A percentile compares a stretch with the other conserved stretches of the same genome.
phyloP scores from a whole-genome alignment of 1,140 invertebrate species.

The Cydia fagiglandana region DNA sequence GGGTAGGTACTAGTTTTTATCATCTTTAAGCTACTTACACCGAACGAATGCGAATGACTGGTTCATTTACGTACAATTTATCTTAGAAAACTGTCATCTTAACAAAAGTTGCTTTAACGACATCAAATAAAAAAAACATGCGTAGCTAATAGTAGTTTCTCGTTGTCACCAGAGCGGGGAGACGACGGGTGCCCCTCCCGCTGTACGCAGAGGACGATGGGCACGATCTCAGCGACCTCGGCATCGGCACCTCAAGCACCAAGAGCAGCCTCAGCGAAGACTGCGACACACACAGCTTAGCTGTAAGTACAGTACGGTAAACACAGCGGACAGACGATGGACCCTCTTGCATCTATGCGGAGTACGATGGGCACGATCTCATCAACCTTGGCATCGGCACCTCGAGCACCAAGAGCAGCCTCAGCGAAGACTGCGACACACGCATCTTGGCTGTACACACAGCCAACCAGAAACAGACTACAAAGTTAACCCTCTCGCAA shows the following conservation, averaged over 20 bases:
- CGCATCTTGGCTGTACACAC: slow-evolving; percentile 84
- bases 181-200: slow-evolving; percentile 81
- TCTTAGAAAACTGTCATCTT: too few relatives aligned
- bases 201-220: slow-evolving; percentile 88
- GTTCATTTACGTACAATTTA: too few relatives aligned
- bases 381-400: slow-evolving; percentile 85
- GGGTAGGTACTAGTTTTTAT: too few relatives aligned
- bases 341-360: too few relatives aligned
- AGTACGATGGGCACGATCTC: too few relatives aligned
- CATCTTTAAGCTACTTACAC: too few relatives aligned
- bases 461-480: too few relatives aligned
- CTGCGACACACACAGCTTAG: slow-evolving; percentile 84
- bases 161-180: slow-evolving; percentile 78
- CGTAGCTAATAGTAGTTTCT: background rate
- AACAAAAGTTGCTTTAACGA: too few relatives aligned
- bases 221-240: slow-evolving; percentile 90
- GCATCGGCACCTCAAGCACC: slow-evolving; percentile 88
- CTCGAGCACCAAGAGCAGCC: slow-evolving; percentile 86
- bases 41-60: too few relatives aligned
- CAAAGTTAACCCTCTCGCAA: too few relatives aligned
- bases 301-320: slow-evolving; percentile 76
- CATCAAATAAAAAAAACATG: too few relatives aligned
- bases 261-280: slow-evolving; percentile 86
- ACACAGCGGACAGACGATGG: slow-evolving; percentile 44
- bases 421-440: slow-evolving; percentile 84